Evolutionary conservation across 2,797 vertebrate genomes (phyloP).

Genomic region (Enteromius viviparus): DNA sequence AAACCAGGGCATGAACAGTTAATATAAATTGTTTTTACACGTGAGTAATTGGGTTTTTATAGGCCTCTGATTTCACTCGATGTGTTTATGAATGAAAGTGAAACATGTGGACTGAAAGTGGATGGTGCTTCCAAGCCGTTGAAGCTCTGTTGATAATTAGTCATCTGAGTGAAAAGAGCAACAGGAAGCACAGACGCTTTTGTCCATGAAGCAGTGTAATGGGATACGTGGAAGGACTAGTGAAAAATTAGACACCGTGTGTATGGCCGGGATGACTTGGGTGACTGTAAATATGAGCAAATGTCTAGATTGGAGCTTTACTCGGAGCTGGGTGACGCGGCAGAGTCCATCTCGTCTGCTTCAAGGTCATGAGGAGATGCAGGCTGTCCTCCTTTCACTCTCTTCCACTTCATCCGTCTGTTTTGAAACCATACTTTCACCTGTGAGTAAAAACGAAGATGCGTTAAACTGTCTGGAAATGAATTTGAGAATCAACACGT

Average conservation of each 20-base stretch:
- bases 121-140: constrained; percentile 55
- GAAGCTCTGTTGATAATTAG: constrained; percentile 40
- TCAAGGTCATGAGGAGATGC: constrained; percentile 86
- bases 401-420: constrained; percentile 98
- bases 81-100: constrained; percentile 40
- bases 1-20: constrained; percentile 39
- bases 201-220: constrained; percentile 57
- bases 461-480: constrained; percentile 39
- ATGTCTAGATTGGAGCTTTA: constrained; percentile 64
- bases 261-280: not conserved
- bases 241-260: constrained; percentile 38
- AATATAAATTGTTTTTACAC: constrained; percentile 46
- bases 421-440: constrained; percentile 99
- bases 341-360: constrained; percentile 89
- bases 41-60: constrained; percentile 25
- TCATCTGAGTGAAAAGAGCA: constrained; percentile 70
- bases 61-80: constrained; percentile 41
- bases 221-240: constrained; percentile 35
- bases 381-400: constrained; percentile 92
- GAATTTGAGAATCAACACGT: constrained; percentile 4
- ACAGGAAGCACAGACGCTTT: constrained; percentile 59
- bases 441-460: constrained; percentile 68
- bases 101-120: constrained; percentile 54
- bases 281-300: constrained; percentile 41
- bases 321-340: constrained; percentile 91